phyloP scores from a whole-genome alignment of 1,140 invertebrate genomes.

The Trypoxylus dichotomus region DNA sequence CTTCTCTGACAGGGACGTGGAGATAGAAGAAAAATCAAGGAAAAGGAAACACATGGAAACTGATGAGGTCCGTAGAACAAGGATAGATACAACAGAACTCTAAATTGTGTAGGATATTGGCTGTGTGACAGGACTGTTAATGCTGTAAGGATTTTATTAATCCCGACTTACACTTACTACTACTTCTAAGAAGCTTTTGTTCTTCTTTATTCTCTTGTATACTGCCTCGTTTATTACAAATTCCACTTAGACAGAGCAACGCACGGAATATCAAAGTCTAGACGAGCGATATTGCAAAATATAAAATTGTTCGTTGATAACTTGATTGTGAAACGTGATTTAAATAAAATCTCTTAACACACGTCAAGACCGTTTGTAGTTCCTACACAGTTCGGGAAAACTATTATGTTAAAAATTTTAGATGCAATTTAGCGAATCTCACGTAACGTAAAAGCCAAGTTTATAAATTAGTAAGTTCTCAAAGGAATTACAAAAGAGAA shows the following conservation, averaged over 20 bases:
- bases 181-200: slow-evolving; percentile 10
- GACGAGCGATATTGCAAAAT: background rate
- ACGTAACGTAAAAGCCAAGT: background rate
- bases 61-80: background rate
- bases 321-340: background rate
- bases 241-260: slow-evolving; percentile 6
- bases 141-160: slow-evolving; percentile 18
- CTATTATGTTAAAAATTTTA: too few relatives aligned
- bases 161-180: slow-evolving; percentile 5
- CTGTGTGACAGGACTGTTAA: slow-evolving; percentile 13
- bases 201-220: background rate
- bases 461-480: background rate
- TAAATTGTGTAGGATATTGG: slow-evolving; percentile 22
- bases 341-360: too few relatives aligned
- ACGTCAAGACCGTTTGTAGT: too few relatives aligned
- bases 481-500: background rate
- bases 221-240: slow-evolving; percentile 17
- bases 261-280: background rate
- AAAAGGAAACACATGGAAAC: slow-evolving; percentile 2
- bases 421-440: too few relatives aligned
- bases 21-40: background rate
- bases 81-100: background rate
- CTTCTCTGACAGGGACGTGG: background rate
- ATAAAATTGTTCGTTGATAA: background rate
- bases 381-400: too few relatives aligned